Base-by-base conservation (phyloP, 2,797 vertebrate species). In the Anableps anableps region DNA sequence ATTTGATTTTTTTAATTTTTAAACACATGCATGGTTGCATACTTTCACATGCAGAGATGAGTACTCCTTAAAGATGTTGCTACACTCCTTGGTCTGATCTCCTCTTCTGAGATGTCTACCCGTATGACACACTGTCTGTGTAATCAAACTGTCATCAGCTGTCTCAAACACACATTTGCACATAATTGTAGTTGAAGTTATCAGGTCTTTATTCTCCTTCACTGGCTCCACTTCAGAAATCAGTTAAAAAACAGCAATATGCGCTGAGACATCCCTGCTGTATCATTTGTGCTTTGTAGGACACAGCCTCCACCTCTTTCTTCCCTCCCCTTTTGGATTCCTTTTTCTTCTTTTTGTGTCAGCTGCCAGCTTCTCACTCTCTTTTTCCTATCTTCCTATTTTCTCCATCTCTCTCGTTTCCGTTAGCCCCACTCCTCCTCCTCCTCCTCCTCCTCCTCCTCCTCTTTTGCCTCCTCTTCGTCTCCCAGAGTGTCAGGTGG, bases 81-180 rank as follows among this genome's bases (percentile, higher is more conserved):
- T n/a, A 29, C 76, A 80, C 64, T 41, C 75, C 78, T 86, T 80
- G 58, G 77, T 72, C 62, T 16, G 16, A 38, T 43, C 79, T 83
- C 80, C 84, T 86, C 82, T 62, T 64, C 76, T 79, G 75, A 80
- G 38, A 80, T 80, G 50, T 82, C 74, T 80, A 81, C 75, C 66
- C 80, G 72, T 80, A 79, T 80, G 85, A 85, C 72, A 83, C 78
- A 75, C 74, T 62, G 29, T 86, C 72, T 75, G 78, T 91, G 74
- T 80, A 88, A 91, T 93, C 83, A 89, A 88, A 82, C 74, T 85
- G 80, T 81, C 85, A 86, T 88, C 87, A 80, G 74, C 81, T 43
- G 68, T 74, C 53, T 83, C 76, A 51, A 82, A 50, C 83, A 53
- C 6, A 17, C 29, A 91, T 92, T 89, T 89, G 78, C 86, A 88